phyloP scores from a whole-genome alignment of 1,140 invertebrate genomes.

The Wasmannia auropunctata region DNA sequence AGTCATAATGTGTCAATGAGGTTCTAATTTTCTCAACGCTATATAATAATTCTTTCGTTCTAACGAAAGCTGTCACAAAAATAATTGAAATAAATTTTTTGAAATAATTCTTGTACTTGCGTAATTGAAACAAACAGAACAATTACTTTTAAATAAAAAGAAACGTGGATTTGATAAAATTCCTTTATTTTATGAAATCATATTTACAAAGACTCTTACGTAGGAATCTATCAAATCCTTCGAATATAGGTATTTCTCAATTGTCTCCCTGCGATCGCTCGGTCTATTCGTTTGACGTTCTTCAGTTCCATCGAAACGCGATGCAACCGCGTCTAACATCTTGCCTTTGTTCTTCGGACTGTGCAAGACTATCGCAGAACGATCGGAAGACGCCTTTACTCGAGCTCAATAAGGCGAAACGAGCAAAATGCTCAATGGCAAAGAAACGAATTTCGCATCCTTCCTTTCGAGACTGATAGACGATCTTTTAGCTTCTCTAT shows the following conservation, averaged over 20 bases:
- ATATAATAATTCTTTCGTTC: conserved; percentile 1
- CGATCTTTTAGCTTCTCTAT: background rate
- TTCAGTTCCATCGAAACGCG: background rate
- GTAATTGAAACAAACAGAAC: background rate
- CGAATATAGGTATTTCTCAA: background rate
- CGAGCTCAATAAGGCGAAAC: conserved; percentile 31
- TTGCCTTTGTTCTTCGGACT: conserved; percentile 30
- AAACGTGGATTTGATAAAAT: background rate
- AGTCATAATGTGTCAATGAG: background rate
- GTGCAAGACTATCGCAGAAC: conserved; percentile 16
- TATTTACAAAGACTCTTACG: background rate
- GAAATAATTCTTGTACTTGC: background rate
- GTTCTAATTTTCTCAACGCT: background rate
- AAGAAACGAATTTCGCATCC: conserved; percentile 32
- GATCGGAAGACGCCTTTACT: conserved; percentile 30
- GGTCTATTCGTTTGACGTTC: background rate
- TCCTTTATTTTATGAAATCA: background rate
- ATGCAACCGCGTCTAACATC: conserved; percentile 7
- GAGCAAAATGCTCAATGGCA: conserved; percentile 34
- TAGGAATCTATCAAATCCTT: background rate
- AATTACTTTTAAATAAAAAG: background rate
- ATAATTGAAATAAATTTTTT: conserved; percentile 1
- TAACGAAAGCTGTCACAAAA: background rate
- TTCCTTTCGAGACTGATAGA: background rate
- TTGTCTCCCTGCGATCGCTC: background rate